Base-by-base conservation (phyloP, 2,797 vertebrate species). In the Liparis tanakae region DNA sequence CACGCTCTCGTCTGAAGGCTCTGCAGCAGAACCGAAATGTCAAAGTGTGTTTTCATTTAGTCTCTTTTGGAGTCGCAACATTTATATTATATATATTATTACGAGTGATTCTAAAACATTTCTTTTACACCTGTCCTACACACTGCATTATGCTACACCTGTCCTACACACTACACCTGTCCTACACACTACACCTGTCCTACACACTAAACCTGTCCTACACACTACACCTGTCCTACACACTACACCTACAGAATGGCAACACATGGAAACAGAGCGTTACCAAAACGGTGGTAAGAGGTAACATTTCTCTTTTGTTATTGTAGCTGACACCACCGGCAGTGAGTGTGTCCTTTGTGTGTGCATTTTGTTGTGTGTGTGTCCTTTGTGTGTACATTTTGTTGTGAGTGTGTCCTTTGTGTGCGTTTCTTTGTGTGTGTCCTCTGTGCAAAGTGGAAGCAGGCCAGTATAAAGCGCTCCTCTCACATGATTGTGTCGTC, bases 401-500 rank as follows among this genome's bases (percentile, higher is more conserved):
- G 54, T 18, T 25, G 15, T 71, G n/a, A n/a, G 64, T 44, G 13
- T 62, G 15, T 74, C 20, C 59, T 81, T 68, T 71, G 64, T 72
- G 63, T 30, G 25, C 25, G 3, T 54, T 7, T 41, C 6, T 66
- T 18, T 25, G 15, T 71, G 64, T 44, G 13, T 62, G 15, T 74
- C 20, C 59, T 81, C 68, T 71, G 64, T 53, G 30, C 34, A 55
- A 66, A 68, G 48, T 74, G 76, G 66, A 86, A 71, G 39, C 46
- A 68, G 69, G 50, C 71, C 83, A 72, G 70, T 55, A 83, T 80
- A 70, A 82, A 77, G 69, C 17, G 8, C 48, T 72, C 68, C 81
- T 68, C 76, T 81, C 72, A 65, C 56, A 75, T 83, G 72, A 79
- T 82, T 82, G 80, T 87, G 51, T 82, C 41, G 78, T 76, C 74